Evolutionary conservation across 1,140 invertebrate species (phyloP), one percentile per base, ranked within the genome.

Genomic region (Aphelenchoides fujianensis): DNA sequence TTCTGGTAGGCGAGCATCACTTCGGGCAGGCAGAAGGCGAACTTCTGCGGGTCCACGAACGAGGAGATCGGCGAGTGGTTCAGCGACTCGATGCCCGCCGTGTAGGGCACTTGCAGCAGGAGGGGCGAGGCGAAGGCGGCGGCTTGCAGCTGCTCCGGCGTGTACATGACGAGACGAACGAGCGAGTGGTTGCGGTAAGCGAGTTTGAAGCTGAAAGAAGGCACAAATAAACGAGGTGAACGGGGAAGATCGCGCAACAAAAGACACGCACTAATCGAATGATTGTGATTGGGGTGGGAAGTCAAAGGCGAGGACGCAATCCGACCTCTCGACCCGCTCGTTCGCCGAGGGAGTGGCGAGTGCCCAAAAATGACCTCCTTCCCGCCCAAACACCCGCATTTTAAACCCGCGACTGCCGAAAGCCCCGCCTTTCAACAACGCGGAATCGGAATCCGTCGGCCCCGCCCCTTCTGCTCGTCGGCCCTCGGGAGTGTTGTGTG

Each of bases 21-120:
- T 55, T 66, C 63, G 63, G 55, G 55, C 12, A 59, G 5, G 55
- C 55, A 27, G 55, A 59, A 59, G 5, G 55, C 55, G 55, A 59
- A 59, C 23, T 59, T 59, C 23, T 59, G 55, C 34, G 28, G 55
- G 34, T 59, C 55, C 5, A 59, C 5, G 34, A 59, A 59, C 19
- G 55, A 59, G 7, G 55, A 59, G 23, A 59, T 59, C 5, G 55
- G 55, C 55, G 55, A 59, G 34, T 59, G 55, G 34, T 59, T 59
- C 55, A 59, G 7, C 23, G 55, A 59, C 5, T 59, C 55, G 5
- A 59, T 23, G 5, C 55, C 55, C 28, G 5, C 23, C 23, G 5
- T 16, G 55, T 59, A 59, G 27, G 55, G 55, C 5, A 59, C 55
- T 59, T 59, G 55, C 28, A 59, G 55, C 55, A 59, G 28, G 5